Base-by-base conservation (phyloP, 2,888 invertebrate species). In the Acanthosepion lycidas region DNA sequence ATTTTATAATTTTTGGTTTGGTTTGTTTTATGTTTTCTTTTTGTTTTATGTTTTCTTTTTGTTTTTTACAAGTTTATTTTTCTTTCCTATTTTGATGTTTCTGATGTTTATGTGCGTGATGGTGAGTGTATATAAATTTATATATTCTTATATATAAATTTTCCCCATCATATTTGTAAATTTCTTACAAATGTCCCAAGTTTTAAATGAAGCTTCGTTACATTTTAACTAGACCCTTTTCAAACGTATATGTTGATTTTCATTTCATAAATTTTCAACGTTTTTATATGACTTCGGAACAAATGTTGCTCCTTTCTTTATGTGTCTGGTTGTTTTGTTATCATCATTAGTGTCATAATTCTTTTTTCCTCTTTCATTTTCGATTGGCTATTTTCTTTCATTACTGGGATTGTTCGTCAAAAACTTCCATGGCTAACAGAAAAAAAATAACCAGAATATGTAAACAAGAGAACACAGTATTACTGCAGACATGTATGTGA, bases 81-180 rank as follows among this genome's bases (percentile, higher is more conserved):
- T 78, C 33, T 64, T 64, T n/a, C n/a, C n/a, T n/a, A 78, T 15
- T 78, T 78, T 78, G 78, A 78, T 18, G 78, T 78, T n/a, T 78
- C 78, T 78, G 78, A 18, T n/a, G 78, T 78, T 78, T 33, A 78
- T 78, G 78, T 78, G n/a, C 33, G 78, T 78, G 78, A 78, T 78
- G n/a, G 78, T 78, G 78, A 78, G 78, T 78, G 78, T 78, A 78
- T 78, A 33, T n/a, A 78, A 78, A 78, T 78, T 78, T 78, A 78
- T 78, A 78, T 78, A 33, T 33, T 33, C 12, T 33, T 78, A 78
- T 78, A 78, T 78, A 78, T 78, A 78, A 78, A 78, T 78, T 78
- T 59, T 78, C 78, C 78, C 78, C 78, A 33, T 78, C 78, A 78
- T 78, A 78, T 78, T n/a, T 78, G 78, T n/a, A 78, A 78, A 78